Conservation (phyloP, 2,113 vertebrate species). For the Callithrix jacchus region DNA sequence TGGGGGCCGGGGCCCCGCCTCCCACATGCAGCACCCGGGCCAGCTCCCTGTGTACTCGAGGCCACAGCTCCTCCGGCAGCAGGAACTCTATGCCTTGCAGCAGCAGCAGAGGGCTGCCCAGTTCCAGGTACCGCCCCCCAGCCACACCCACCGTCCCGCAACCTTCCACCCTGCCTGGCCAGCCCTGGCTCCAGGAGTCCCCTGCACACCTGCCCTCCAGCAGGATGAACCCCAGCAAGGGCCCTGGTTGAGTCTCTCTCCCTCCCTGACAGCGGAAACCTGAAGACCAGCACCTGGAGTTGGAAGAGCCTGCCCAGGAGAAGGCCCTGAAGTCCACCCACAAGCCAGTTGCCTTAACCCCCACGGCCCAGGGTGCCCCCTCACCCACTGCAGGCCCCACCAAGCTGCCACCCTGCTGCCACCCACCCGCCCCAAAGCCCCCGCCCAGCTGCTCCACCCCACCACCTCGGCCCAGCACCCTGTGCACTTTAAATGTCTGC, state of each 20-base stretch:
- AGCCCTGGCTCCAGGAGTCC: neutral
- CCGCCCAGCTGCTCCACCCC: constrained; percentile 86
- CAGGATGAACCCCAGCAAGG: too few relatives aligned
- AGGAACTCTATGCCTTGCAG: constrained; percentile 95
- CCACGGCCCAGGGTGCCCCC: constrained; percentile 84
- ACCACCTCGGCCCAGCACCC: constrained; percentile 79
- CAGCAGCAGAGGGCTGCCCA: constrained; percentile 82
- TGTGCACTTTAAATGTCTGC: constrained; percentile 91
- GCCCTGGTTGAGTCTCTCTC: neutral
- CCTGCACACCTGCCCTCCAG: neutral
- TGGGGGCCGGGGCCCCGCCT: constrained; percentile 89
- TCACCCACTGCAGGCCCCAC: constrained; percentile 83
- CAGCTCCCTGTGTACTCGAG: constrained; percentile 92
- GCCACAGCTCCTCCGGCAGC: constrained; percentile 96
- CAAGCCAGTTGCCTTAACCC: constrained; percentile 93
- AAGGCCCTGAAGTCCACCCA: constrained; percentile 88
- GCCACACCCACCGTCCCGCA: neutral
- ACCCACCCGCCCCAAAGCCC: constrained; percentile 88
- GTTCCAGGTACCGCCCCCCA: constrained; percentile 53
- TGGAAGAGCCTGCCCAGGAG: constrained; percentile 88
- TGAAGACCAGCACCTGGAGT: constrained; percentile 87
- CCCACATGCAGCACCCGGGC: constrained; percentile 95
- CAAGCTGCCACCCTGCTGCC: constrained; percentile 93
- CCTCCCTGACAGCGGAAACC: constrained; percentile 86
- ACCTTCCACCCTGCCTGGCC: neutral